These are phyloP conservation scores for Spilogale gracilis DNA, from an alignment of 2,113 vertebrate species.

Conservation along the genomic window DNA sequence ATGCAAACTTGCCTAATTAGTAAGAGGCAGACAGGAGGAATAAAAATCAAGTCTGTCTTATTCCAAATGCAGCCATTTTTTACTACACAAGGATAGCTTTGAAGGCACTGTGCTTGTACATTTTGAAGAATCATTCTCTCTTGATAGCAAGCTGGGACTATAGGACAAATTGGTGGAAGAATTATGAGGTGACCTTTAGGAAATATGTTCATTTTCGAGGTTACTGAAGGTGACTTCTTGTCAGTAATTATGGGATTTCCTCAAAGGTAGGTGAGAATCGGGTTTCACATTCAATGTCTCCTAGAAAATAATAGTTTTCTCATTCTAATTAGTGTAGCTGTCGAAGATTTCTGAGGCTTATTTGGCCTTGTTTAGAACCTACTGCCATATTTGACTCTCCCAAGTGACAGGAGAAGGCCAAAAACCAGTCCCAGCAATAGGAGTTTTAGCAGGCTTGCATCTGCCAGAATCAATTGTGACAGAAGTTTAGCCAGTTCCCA, in stretches of 20 bases:
- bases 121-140: conserved; percentile 28
- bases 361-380: background rate
- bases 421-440: conserved; percentile 3
- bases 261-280: background rate
- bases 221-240: conserved; percentile 2
- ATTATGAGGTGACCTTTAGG: background rate
- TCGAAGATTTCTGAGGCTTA: background rate
- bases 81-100: background rate
- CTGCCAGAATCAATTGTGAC: background rate
- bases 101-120: background rate
- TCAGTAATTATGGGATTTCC: background rate
- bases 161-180: background rate
- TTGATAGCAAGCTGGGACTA: background rate
- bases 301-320: conserved; percentile 7
- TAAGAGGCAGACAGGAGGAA: background rate
- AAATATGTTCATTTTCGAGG: background rate
- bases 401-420: conserved; percentile 44
- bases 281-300: background rate
- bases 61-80: background rate
- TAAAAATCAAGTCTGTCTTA: background rate
- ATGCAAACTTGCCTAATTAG: background rate
- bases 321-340: background rate
- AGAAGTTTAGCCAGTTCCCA: conserved; percentile 28
- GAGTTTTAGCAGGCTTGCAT: background rate
- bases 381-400: background rate